Conservation (phyloP, 1,140 invertebrate genomes). For the Sesamia nonagrioides region DNA sequence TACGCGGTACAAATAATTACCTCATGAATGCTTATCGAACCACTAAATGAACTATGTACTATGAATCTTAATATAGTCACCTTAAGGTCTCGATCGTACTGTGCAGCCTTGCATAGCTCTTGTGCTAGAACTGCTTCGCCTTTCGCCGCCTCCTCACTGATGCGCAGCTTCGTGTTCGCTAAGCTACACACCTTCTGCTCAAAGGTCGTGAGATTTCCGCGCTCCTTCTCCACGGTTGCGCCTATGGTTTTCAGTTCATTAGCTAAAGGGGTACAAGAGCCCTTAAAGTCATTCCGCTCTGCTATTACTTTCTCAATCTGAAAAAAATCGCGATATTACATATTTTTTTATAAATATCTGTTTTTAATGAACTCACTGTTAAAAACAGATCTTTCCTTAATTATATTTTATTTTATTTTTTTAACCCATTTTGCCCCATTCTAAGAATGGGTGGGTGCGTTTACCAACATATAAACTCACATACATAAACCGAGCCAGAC, state of each 20-base stretch:
- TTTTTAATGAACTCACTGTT: neutral
- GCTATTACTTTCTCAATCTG: slow-evolving; percentile 73
- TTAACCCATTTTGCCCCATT: too few relatives aligned
- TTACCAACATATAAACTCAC: too few relatives aligned
- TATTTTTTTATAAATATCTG: neutral
- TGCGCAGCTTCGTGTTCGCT: slow-evolving; percentile 58
- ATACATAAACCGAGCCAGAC: too few relatives aligned
- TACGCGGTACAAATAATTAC: too few relatives aligned
- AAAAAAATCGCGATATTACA: slow-evolving; percentile 24
- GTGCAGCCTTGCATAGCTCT: slow-evolving; percentile 63
- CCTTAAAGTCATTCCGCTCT: slow-evolving; percentile 71
- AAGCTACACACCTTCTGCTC: slow-evolving; percentile 69
- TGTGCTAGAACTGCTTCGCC: slow-evolving; percentile 63
- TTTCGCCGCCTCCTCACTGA: slow-evolving; percentile 66
- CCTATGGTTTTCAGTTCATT: slow-evolving; percentile 61
- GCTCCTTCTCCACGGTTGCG: slow-evolving; percentile 61
- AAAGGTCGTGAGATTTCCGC: slow-evolving; percentile 52
- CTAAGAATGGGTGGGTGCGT: too few relatives aligned
- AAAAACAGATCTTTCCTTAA: too few relatives aligned
- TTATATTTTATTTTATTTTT: too few relatives aligned
- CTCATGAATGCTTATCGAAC: too few relatives aligned
- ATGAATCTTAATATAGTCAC: slow-evolving; percentile 49
- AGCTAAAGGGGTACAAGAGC: slow-evolving; percentile 57
- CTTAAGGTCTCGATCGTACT: slow-evolving; percentile 73
- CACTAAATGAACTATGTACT: neutral